Conservation (phyloP, 2,797 vertebrate species). For the Rhynchonycteris naso region DNA sequence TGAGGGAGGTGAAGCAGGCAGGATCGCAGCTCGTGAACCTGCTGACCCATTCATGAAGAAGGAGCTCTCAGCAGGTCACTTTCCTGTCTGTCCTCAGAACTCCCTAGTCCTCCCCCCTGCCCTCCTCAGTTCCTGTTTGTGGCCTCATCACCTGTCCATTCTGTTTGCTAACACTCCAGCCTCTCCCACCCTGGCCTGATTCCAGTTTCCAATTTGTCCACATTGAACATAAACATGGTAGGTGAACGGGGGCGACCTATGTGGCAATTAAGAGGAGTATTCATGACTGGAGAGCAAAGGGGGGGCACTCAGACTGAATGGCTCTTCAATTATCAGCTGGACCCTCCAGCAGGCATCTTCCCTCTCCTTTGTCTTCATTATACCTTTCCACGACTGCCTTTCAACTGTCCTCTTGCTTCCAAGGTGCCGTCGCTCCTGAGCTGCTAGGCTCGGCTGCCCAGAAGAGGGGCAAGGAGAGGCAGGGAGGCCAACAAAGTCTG, state of each 20-base stretch:
- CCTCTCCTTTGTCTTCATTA: neutral
- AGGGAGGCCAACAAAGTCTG: rapidly evolving
- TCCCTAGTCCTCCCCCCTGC: neutral
- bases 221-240: rapidly evolving
- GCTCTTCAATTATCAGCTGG: neutral
- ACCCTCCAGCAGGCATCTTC: neutral
- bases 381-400: neutral
- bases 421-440: neutral
- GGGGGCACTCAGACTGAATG: rapidly evolving
- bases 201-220: neutral
- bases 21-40: rapidly evolving
- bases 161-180: neutral
- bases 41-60: rapidly evolving
- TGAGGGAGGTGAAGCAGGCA: rapidly evolving
- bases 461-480: neutral
- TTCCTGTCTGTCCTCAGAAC: rapidly evolving
- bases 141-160: rapidly evolving
- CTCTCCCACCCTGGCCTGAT: neutral
- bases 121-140: rapidly evolving
- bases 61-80: rapidly evolving
- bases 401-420: neutral
- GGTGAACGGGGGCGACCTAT: rapidly evolving
- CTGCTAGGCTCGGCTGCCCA: neutral
- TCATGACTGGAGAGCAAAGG: rapidly evolving
- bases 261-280: rapidly evolving